Base-by-base conservation (phyloP, 2,113 vertebrate genomes). In the Hippocampus zosterae region DNA sequence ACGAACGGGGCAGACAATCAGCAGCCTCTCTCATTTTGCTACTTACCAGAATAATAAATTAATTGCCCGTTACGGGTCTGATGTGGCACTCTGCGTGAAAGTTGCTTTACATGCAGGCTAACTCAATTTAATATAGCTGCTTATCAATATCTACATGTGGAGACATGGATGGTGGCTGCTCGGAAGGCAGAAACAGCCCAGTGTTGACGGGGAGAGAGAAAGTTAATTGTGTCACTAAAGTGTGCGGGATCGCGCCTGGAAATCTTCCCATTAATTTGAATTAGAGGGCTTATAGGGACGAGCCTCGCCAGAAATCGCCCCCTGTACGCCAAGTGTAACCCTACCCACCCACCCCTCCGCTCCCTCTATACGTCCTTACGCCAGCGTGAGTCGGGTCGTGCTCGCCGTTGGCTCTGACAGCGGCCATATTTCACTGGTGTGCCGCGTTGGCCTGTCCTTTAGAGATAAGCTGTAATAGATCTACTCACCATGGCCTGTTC, bases 391-490 rank as follows among this genome's bases (percentile, higher is more conserved):
- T 53, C 57, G 29, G 81, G 77, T 74, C 70, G 75, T 72, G 74
- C 78, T 82, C 71, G 3, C 69, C 67, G 50, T 76, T 12, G 19
- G 78, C 6, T 46, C 53, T 96, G 96, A 97, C 95, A 99, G 93
- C 0, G 74, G 89, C 87, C 91, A 96, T 98, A 96, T 95, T 95
- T 98, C 95, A 98, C 67, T 33, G 69, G 87, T 77, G 61, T 56
- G 75, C 90, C 23, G 90, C 76, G 85, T 81, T 65, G 70, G 90
- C 91, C 94, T 98, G 96, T 89, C 83, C 92, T 88, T 87, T 64
- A 27, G 81, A 93, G 96, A 98, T 98, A 98, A 98, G 95, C 93
- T 87, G 82, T 95, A 95, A 98, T 94, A 95, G 94, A 97, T 96
- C 93, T 94, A 88, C 90, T 91, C 87, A 40, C 60, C 79, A 86